Percentiles rank a stretch among this genome's conserved stretches.
phyloP scores from a whole-genome alignment of 2,888 invertebrate genomes.

The Athrips mouffetella region DNA sequence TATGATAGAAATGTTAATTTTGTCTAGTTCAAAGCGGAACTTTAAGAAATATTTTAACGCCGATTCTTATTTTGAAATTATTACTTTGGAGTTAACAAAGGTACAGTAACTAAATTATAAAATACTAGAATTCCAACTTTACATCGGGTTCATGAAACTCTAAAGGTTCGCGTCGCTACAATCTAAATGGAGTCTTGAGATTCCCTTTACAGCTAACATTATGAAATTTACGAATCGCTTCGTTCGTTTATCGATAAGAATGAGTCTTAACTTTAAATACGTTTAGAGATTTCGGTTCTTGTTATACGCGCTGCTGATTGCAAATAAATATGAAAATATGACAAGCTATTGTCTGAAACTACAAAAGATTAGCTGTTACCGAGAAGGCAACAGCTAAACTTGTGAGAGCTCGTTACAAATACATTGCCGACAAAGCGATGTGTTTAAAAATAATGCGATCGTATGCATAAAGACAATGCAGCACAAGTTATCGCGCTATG shows the following conservation, averaged over 20 bases:
- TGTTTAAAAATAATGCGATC: constrained; percentile 64
- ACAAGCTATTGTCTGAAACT: constrained; percentile 54
- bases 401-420: constrained; percentile 44
- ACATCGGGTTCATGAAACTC: constrained; percentile 31
- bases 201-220: constrained; percentile 13
- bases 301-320: constrained; percentile 32
- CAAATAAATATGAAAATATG: constrained; percentile 69
- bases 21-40: no score
- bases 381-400: constrained; percentile 60
- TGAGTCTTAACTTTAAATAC: constrained; percentile 13
- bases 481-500: constrained; percentile 72
- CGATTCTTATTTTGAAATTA: background rate
- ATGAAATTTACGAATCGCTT: constrained; percentile 3
- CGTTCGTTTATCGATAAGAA: constrained; percentile 7
- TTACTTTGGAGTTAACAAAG: constrained; percentile 11
- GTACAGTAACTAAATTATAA: constrained; percentile 12
- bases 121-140: constrained; percentile 10
- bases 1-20: no score
- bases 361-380: constrained; percentile 64
- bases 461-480: constrained; percentile 66
- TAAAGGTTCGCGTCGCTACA: constrained; percentile 35
- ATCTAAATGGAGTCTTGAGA: constrained; percentile 28
- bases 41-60: no score
- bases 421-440: constrained; percentile 70
- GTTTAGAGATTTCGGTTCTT: background rate